Percentiles rank a stretch among this genome's conserved stretches.
Evolutionary conservation across 2,888 invertebrate species (phyloP).

Genomic region (Tetragonula carbonaria): DNA sequence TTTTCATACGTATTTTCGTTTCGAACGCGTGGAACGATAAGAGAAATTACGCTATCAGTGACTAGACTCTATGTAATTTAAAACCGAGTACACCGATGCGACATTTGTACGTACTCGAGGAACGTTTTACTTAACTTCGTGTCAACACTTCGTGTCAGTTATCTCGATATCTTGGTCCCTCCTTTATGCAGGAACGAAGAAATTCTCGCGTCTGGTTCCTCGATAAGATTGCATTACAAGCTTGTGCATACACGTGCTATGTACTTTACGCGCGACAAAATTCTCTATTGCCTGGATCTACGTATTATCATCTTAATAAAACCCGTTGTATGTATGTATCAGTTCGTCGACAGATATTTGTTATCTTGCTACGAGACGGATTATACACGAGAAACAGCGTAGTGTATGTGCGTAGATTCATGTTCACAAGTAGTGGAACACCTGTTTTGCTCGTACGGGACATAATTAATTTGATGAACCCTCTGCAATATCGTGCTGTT

Average conservation of each 20-base stretch:
- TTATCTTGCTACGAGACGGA: background rate
- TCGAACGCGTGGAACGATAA: background rate
- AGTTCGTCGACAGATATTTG: background rate
- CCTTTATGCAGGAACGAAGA: slow-evolving; percentile 17
- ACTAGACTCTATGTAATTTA: background rate
- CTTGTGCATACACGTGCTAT: background rate
- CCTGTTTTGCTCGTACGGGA: no score
- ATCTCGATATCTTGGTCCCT: slow-evolving; percentile 13
- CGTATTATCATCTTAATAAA: background rate
- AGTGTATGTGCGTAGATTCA: no score
- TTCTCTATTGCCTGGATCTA: background rate
- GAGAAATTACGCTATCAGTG: slow-evolving; percentile 2
- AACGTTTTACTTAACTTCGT: slow-evolving; percentile 51
- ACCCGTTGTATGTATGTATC: background rate
- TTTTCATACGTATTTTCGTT: background rate
- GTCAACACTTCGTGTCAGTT: slow-evolving; percentile 13
- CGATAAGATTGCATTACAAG: slow-evolving; percentile 33
- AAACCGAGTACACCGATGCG: background rate
- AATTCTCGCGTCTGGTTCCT: slow-evolving; percentile 14
- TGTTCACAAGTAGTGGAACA: no score
- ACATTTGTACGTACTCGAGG: slow-evolving; percentile 32
- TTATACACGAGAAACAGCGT: background rate
- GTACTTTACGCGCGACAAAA: background rate
- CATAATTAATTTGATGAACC: no score
- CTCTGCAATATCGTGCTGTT: no score